These are phyloP conservation scores for Rugalucina vietnamica DNA, from an alignment of 2,888 invertebrate species.

Conservation along the genomic window DNA sequence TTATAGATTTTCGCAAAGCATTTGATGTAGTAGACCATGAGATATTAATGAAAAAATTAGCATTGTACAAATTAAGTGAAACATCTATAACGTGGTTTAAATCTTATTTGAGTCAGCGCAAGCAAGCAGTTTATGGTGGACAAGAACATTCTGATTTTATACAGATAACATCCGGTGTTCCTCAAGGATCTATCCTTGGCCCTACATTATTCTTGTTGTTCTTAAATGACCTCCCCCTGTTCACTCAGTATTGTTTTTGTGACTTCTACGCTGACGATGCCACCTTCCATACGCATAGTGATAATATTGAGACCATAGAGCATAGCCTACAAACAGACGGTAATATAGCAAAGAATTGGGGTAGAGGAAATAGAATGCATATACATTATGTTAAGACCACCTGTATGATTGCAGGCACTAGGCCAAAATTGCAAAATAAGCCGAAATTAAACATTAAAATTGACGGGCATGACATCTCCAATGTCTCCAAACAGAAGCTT, in stretches of 20 bases:
- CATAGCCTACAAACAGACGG: neutral
- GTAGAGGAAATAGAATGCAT: neutral
- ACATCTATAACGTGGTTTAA: neutral
- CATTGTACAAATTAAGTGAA: no score
- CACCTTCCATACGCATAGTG: neutral
- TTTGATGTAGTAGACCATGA: neutral
- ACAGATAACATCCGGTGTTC: neutral
- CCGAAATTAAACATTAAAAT: neutral
- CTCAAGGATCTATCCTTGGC: slow-evolving; percentile 1
- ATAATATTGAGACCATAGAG: neutral
- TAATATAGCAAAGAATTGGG: neutral
- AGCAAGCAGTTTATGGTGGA: neutral
- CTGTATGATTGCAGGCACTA: neutral
- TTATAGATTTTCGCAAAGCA: neutral
- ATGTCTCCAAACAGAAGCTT: neutral
- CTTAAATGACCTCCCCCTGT: neutral
- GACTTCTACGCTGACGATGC: neutral
- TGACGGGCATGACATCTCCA: neutral
- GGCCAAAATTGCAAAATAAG: neutral
- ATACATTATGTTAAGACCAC: neutral
- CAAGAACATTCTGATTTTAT: neutral
- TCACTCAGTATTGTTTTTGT: neutral
- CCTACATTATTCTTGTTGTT: neutral
- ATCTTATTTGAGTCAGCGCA: neutral
- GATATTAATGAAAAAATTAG: neutral